phyloP scores from a whole-genome alignment of 2,113 vertebrate genomes.

The Gyps fulvus region DNA sequence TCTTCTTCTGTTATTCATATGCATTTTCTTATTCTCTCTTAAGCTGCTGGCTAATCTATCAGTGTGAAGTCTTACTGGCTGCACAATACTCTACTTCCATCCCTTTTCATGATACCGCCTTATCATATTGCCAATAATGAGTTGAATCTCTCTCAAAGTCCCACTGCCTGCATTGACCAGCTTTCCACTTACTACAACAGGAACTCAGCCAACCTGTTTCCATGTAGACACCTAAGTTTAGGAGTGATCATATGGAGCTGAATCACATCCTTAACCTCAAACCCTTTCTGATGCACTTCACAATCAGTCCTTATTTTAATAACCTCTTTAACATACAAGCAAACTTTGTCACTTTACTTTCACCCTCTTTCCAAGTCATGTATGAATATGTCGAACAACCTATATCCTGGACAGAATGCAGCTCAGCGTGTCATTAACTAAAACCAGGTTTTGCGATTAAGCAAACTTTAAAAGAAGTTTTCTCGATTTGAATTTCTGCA shows the following conservation, averaged over 20 bases:
- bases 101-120: background rate
- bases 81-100: background rate
- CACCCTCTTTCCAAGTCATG: background rate
- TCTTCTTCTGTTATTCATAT: background rate
- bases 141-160: background rate
- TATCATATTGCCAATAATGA: background rate
- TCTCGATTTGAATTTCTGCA: background rate
- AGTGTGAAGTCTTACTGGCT: background rate
- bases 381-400: background rate
- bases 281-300: background rate
- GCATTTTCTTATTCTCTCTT: background rate
- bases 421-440: background rate
- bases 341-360: background rate
- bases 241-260: background rate
- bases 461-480: background rate
- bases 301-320: background rate
- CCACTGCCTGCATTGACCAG: background rate
- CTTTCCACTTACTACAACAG: background rate
- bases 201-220: background rate
- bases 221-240: background rate
- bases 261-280: background rate
- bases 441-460: background rate
- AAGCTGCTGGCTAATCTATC: background rate
- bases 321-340: background rate
- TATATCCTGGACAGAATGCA: background rate